A percentile compares a stretch with the other conserved stretches of the same genome.
Conservation (phyloP, 1,140 invertebrate species). For the Ridgeia piscesae region DNA sequence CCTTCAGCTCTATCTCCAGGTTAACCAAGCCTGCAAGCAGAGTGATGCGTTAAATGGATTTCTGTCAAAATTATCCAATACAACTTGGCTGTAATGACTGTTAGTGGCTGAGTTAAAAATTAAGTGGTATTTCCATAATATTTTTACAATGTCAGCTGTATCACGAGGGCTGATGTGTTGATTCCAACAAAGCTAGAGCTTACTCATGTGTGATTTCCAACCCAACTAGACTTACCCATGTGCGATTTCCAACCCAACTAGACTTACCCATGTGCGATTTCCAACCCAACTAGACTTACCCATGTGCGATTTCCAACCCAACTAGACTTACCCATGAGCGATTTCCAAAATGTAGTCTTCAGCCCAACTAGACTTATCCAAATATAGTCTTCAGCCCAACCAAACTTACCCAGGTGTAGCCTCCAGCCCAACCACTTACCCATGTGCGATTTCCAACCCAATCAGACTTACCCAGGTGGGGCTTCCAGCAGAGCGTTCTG, state of each 20-base stretch:
- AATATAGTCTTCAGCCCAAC: background rate
- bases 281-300: constrained; percentile 93
- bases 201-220: background rate
- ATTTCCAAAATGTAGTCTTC: background rate
- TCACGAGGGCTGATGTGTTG: too few relatives aligned
- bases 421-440: constrained; percentile 59
- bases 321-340: too few relatives aligned
- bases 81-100: background rate
- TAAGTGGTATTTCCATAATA: background rate
- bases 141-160: background rate
- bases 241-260: constrained; percentile 80
- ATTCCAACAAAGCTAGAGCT: too few relatives aligned
- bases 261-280: constrained; percentile 80
- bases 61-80: background rate
- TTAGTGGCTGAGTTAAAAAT: background rate
- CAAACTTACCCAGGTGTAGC: background rate
- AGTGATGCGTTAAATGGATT: background rate
- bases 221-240: constrained; percentile 64
- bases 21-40: constrained; percentile 69
- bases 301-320: constrained; percentile 65
- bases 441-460: constrained; percentile 84
- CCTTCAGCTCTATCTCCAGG: constrained; percentile 87
- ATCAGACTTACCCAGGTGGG: constrained; percentile 73
- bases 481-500: constrained; percentile 90
- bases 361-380: background rate